Evolutionary conservation across 2,888 invertebrate genomes (phyloP), one percentile per base, ranked within the genome.

Genomic region (Hemithea aestivaria): DNA sequence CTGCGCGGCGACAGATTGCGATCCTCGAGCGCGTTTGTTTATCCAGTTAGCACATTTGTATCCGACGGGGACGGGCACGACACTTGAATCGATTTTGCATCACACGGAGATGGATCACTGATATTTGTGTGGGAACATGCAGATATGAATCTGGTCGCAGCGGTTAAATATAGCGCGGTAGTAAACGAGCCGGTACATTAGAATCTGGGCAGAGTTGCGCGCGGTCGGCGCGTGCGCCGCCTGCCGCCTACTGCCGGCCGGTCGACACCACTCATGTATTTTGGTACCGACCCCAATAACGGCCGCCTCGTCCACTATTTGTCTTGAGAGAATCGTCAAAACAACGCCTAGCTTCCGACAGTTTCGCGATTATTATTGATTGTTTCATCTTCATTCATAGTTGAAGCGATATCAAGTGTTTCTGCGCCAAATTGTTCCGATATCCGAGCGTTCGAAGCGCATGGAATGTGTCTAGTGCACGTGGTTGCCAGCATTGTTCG

Each of bases 201-300:
- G 73, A 61, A 64, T 69, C 66, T 66, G 72, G 62, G 66, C 64
- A 42, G 70, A 58, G 67, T 45, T 66, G 70, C 72, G 84, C 76
- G 80, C 81, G 77, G 76, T 76, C 70, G 79, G 84, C 76, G 76
- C 75, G 69, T 64, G 73, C 84, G 84, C 82, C 83, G 82, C 75
- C 75, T 69, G 71, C 71, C 81, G 76, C 79, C 78, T 82, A 83
- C 85, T 84, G 83, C 71, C 78, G 79, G 66, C 73, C 69, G 74
- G 63, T 66, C 64, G 56, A 66, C 61, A 64, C 69, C 73, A 76
- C 72, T 67, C 73, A 76, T 79, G 80, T 85, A 85, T 87, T 87
- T 87, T 76, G 65, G 87, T 82, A 78, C 71, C 84, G 87, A 82
- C 87, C 87, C 79, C 85, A 82, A 83, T 85, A 77, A 56, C 75